phyloP scores from a whole-genome alignment of 2,888 invertebrate genomes.

The Plebejus anna region DNA sequence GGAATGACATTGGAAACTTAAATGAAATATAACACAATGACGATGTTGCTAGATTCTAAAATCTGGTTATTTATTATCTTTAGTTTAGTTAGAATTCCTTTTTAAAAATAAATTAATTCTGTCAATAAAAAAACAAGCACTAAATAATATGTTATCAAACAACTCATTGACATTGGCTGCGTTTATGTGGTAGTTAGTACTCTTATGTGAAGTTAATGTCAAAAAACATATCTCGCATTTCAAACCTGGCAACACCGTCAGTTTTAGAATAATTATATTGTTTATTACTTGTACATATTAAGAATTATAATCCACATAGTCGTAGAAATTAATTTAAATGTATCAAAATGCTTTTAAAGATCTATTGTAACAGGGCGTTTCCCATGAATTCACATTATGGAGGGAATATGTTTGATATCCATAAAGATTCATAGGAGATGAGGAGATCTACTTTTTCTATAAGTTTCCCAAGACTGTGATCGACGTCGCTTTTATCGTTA shows the following conservation, averaged over 20 bases:
- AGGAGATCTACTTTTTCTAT: constrained; percentile 53
- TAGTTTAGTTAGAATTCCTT: neutral
- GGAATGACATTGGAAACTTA: constrained; percentile 47
- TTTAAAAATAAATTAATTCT: neutral
- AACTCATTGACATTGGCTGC: neutral
- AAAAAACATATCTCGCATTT: neutral
- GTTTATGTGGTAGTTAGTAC: neutral
- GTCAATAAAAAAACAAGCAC: neutral
- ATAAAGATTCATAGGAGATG: constrained; percentile 51
- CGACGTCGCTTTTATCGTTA: constrained; percentile 42
- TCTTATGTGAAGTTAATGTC: neutral
- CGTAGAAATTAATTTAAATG: constrained; percentile 57
- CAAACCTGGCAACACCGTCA: constrained; percentile 38
- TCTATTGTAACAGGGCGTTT: constrained; percentile 43
- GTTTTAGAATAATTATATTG: constrained; percentile 40
- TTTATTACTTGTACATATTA: constrained; percentile 63
- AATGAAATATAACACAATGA: constrained; percentile 39
- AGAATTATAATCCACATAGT: constrained; percentile 54
- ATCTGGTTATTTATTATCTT: constrained; percentile 19
- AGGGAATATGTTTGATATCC: constrained; percentile 66
- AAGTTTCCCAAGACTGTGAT: constrained; percentile 49
- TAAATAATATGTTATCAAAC: neutral
- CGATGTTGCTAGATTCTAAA: constrained; percentile 35
- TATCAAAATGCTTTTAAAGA: constrained; percentile 46
- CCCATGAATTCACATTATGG: constrained; percentile 50